These are phyloP conservation scores for Leucosticte australis DNA, from an alignment of 2,113 vertebrate species.

Conservation along the genomic window DNA sequence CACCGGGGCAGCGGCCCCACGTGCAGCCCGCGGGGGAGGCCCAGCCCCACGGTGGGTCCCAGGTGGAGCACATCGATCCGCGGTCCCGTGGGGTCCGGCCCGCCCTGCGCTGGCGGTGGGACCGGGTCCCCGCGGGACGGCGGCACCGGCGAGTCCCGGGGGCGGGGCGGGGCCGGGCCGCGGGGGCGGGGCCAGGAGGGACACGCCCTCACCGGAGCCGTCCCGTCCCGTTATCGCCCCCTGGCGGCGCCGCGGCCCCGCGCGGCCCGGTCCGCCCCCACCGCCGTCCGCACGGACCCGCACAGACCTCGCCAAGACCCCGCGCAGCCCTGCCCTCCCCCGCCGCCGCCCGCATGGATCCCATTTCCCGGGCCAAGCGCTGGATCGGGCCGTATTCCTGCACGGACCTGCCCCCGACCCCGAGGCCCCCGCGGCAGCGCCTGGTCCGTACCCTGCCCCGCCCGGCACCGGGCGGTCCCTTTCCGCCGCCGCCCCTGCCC, in stretches of 20 bases:
- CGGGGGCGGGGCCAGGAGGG: background rate
- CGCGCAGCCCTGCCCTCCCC: background rate
- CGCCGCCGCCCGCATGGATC: background rate
- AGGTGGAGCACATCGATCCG: background rate
- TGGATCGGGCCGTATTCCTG: background rate
- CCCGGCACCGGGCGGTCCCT: too few species aligned
- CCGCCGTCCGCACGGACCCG: background rate
- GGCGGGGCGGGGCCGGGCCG: background rate
- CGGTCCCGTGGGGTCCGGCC: background rate
- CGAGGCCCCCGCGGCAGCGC: background rate
- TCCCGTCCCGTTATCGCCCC: background rate
- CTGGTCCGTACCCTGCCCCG: background rate
- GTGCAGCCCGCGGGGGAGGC: background rate
- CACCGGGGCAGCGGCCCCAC: background rate
- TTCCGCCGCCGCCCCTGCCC: background rate
- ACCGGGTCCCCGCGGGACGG: background rate
- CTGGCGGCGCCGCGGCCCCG: background rate
- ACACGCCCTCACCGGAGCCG: background rate
- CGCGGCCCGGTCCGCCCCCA: background rate
- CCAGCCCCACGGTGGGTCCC: background rate
- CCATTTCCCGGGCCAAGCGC: background rate
- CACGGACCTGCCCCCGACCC: background rate
- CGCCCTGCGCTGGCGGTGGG: background rate
- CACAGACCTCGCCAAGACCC: background rate
- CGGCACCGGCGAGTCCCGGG: background rate